phyloP scores from a whole-genome alignment of 2,888 invertebrate species.

The Diarsia rubi region DNA sequence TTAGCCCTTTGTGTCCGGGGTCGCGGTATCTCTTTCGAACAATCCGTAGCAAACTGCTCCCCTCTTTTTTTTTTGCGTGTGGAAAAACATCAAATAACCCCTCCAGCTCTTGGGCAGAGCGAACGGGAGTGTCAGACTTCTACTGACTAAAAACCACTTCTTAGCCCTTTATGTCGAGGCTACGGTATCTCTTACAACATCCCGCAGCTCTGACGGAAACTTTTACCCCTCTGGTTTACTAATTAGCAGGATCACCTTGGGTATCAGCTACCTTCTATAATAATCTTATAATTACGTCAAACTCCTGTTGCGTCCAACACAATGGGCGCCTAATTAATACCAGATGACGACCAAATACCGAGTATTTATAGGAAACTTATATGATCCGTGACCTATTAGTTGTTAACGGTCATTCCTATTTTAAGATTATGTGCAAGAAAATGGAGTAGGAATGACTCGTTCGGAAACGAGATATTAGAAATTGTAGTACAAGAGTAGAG shows the following conservation, averaged over 20 bases:
- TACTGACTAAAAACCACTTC: too few species aligned
- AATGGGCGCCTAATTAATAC: conserved; percentile 64
- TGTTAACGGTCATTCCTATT: conserved; percentile 63
- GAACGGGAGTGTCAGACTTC: too few species aligned
- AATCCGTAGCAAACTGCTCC: too few species aligned
- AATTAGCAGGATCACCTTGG: conserved; percentile 48
- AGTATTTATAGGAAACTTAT: conserved; percentile 62
- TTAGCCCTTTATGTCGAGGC: too few species aligned
- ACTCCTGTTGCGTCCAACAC: conserved; percentile 28
- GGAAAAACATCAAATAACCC: too few species aligned
- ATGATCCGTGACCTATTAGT: conserved; percentile 63
- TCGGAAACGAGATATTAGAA: background rate
- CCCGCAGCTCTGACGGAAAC: too few species aligned
- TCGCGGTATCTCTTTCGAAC: too few species aligned
- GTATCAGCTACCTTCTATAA: conserved; percentile 21
- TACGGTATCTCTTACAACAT: too few species aligned
- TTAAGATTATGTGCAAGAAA: conserved; percentile 31
- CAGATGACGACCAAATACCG: conserved; percentile 58
- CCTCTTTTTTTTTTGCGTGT: too few species aligned
- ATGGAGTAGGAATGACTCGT: conserved; percentile 4
- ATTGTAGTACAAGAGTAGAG: background rate
- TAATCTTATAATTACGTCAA: conserved; percentile 39
- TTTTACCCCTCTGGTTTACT: background rate
- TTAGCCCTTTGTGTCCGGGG: too few species aligned
- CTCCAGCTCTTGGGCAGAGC: too few species aligned